Evolutionary conservation across 2,888 invertebrate species (phyloP).

Genomic region (Orthosia incerta): DNA sequence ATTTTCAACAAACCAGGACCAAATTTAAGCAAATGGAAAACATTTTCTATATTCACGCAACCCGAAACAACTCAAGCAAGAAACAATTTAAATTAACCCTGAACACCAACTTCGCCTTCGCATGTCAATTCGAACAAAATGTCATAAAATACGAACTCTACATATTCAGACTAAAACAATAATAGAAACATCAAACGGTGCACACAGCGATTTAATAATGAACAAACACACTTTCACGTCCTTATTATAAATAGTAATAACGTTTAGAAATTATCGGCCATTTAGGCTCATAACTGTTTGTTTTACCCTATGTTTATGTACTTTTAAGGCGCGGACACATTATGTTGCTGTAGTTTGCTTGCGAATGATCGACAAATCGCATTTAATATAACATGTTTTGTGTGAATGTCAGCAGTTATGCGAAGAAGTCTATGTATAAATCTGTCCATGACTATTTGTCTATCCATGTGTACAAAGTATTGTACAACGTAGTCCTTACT

Average conservation of each 20-base stretch:
- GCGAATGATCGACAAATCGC: constrained; percentile 6
- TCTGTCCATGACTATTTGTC: not conserved
- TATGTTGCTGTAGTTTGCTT: constrained; percentile 2
- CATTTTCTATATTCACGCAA: constrained; percentile 7
- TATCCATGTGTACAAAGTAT: not conserved
- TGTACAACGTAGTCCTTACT: not conserved
- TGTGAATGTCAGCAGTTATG: not conserved
- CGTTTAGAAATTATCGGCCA: constrained; percentile 48
- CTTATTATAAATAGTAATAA: constrained; percentile 39
- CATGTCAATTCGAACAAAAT: constrained; percentile 30
- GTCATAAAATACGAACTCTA: constrained; percentile 38
- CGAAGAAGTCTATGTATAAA: not conserved
- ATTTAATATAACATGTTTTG: not conserved
- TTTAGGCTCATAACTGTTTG: constrained; percentile 26
- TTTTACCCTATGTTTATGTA: constrained; percentile 35
- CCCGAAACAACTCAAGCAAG: not conserved
- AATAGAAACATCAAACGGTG: constrained; percentile 51
- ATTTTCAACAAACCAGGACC: not conserved
- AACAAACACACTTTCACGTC: constrained; percentile 40
- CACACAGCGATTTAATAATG: constrained; percentile 38
- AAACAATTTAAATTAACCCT: constrained; percentile 17
- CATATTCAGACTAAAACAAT: constrained; percentile 42
- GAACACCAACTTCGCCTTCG: constrained; percentile 22
- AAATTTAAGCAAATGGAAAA: constrained; percentile 21
- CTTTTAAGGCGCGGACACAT: constrained; percentile 23